phyloP scores from a whole-genome alignment of 2,888 invertebrate species.

The Tanytarsus gracilentus region DNA sequence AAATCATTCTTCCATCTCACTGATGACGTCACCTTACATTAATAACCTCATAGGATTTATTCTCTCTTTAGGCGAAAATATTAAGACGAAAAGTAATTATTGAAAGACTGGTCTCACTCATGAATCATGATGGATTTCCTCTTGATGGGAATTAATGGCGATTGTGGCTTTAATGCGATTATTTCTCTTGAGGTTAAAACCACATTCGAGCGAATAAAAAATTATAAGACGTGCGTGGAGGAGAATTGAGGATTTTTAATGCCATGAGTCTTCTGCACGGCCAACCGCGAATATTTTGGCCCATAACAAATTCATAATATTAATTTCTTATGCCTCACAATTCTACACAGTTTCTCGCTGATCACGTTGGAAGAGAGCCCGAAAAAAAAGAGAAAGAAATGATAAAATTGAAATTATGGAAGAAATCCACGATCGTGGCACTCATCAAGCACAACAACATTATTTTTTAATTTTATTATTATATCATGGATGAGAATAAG shows the following conservation, averaged over 20 bases:
- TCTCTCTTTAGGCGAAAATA: too few relatives aligned
- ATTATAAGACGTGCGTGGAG: conserved; percentile 3
- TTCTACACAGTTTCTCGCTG: background rate
- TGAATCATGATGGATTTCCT: background rate
- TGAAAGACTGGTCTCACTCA: too few relatives aligned
- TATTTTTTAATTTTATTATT: conserved; percentile 8
- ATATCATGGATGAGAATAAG: background rate
- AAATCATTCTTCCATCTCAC: too few relatives aligned
- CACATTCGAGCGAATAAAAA: background rate
- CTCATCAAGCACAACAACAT: background rate
- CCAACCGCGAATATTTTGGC: conserved; percentile 14
- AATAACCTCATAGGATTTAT: too few relatives aligned
- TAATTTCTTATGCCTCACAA: conserved; percentile 11
- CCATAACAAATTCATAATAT: conserved; percentile 22
- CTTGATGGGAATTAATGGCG: conserved; percentile 4
- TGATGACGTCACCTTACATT: too few relatives aligned
- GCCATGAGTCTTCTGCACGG: background rate
- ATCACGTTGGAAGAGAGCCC: background rate
- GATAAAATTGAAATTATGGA: background rate
- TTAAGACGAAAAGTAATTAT: too few relatives aligned
- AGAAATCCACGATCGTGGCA: background rate
- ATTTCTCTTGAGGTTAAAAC: background rate
- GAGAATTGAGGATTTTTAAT: background rate
- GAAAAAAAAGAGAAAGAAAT: background rate
- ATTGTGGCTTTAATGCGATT: conserved; percentile 18